Percentiles rank a stretch among this genome's conserved stretches.
phyloP scores from a whole-genome alignment of 2,113 vertebrate genomes.

The Sinocyclocheilus maitianheensis region DNA sequence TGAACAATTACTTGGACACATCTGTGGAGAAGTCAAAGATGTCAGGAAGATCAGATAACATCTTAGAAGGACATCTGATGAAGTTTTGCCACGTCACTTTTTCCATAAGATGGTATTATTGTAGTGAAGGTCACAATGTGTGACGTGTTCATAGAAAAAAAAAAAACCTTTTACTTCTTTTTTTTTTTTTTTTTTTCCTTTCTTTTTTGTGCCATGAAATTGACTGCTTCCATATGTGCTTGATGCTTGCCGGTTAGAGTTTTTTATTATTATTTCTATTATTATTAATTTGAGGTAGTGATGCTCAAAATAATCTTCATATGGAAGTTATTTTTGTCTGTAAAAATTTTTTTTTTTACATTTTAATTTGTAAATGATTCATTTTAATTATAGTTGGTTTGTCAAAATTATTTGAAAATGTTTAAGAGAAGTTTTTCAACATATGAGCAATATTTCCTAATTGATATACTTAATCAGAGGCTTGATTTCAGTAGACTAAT shows the following conservation, averaged over 20 bases:
- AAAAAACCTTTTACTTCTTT: no score
- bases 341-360: neutral
- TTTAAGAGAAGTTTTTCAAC: neutral
- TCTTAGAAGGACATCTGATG: neutral
- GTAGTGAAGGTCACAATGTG: neutral
- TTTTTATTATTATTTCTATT: no score
- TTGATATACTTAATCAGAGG: neutral
- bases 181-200: no score
- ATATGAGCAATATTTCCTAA: neutral
- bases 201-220: neutral
- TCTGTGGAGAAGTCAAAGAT: neutral
- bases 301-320: neutral
- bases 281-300: neutral
- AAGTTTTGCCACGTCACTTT: neutral
- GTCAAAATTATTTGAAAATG: neutral
- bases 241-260: neutral
- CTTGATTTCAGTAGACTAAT: neutral
- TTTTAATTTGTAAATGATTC: neutral
- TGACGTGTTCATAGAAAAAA: neutral
- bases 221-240: neutral
- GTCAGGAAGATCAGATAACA: neutral
- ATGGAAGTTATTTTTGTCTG: neutral
- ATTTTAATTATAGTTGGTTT: conserved; percentile 3
- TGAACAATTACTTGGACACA: neutral
- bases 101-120: neutral